Percentiles rank a stretch among this genome's conserved stretches.
Evolutionary conservation across 2,888 invertebrate genomes (phyloP).

Genomic region (Adineta ricciae): DNA sequence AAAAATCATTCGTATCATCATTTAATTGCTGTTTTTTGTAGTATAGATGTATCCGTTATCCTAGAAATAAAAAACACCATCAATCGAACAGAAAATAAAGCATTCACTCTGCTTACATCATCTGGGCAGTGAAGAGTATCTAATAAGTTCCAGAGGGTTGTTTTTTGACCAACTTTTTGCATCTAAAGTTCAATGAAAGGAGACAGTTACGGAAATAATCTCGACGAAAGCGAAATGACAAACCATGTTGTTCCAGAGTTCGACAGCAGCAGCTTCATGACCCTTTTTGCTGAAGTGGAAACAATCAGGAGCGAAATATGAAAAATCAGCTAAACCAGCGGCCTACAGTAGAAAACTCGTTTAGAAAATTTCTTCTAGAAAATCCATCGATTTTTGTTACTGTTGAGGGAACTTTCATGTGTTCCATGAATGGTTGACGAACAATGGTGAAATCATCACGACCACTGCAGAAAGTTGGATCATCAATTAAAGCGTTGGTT

Average conservation of each 20-base stretch:
- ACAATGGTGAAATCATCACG: constrained; percentile 46
- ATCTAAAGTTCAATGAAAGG: not conserved
- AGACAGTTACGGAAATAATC: not conserved
- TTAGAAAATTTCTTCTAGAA: not conserved
- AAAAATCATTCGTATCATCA: not conserved
- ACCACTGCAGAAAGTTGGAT: constrained; percentile 23
- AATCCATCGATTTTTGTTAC: not conserved
- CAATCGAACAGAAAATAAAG: not conserved
- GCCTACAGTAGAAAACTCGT: not conserved
- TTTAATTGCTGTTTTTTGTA: not conserved
- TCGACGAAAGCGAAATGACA: no score
- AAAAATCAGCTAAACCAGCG: constrained; percentile 38
- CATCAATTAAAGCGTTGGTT: constrained; percentile 37
- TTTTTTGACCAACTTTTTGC: constrained; percentile 22
- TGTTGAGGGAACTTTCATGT: constrained; percentile 38
- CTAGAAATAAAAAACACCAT: not conserved
- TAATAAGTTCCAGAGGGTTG: not conserved
- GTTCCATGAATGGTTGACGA: constrained; percentile 42
- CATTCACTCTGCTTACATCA: not conserved
- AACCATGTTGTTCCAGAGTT: constrained; percentile 45
- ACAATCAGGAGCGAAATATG: constrained; percentile 46
- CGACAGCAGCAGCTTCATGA: constrained; percentile 42
- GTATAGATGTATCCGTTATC: not conserved
- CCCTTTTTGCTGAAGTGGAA: constrained; percentile 45
- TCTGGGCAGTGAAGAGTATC: not conserved